A percentile compares a stretch with the other conserved stretches of the same genome.
These are phyloP conservation scores for Thunnus thynnus DNA, from an alignment of 2,113 vertebrate genomes.

Conservation along the genomic window DNA sequence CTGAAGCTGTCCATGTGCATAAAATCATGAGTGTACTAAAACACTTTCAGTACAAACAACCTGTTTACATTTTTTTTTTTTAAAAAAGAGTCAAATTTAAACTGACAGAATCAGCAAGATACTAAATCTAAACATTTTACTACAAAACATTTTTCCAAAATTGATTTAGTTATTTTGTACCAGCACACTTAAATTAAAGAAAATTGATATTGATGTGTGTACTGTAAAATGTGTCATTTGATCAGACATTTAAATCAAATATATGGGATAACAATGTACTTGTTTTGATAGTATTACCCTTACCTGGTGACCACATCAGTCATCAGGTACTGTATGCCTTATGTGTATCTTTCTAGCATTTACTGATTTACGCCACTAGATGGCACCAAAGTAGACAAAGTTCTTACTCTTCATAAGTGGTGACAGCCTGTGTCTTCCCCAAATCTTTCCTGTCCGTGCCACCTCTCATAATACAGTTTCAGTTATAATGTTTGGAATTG, in stretches of 20 bases:
- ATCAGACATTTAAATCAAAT: neutral
- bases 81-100: too few species aligned
- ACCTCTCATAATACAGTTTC: neutral
- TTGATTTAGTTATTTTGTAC: neutral
- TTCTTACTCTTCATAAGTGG: neutral
- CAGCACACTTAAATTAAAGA: neutral
- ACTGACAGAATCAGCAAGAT: too few species aligned
- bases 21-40: neutral
- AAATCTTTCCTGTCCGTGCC: neutral
- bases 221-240: neutral
- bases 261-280: neutral
- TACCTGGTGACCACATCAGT: neutral
- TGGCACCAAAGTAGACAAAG: slow-evolving; percentile 45
- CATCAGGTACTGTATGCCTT: neutral
- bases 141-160: too few species aligned
- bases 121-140: neutral
- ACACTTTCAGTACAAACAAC: neutral
- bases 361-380: slow-evolving; percentile 52
- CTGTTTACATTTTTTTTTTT: neutral
- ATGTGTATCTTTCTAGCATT: neutral
- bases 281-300: neutral
- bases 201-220: neutral
- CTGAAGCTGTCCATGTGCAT: neutral
- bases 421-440: neutral
- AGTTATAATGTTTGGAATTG: neutral